Percentiles rank a stretch among this genome's conserved stretches.
Conservation (phyloP, 2,888 invertebrate species). For the Mystacides longicornis region DNA sequence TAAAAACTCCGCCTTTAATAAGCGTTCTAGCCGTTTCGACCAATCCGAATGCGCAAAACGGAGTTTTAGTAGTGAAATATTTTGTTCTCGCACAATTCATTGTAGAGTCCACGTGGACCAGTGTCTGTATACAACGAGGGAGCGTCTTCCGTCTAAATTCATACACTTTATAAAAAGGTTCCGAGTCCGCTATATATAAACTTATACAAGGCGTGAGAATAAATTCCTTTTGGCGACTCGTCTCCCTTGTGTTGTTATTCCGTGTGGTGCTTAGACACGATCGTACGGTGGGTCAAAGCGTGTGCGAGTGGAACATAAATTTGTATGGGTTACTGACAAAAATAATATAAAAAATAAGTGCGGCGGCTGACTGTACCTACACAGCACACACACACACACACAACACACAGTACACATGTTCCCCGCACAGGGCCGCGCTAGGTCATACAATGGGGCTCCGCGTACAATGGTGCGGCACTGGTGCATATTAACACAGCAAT, state of each 20-base stretch:
- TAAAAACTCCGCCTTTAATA: slow-evolving; percentile 52
- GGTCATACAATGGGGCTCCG: no score
- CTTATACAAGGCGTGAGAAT: neutral
- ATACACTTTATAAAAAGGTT: slow-evolving; percentile 5
- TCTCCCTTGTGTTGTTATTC: neutral
- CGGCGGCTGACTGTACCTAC: slow-evolving; percentile 22
- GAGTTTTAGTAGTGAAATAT: slow-evolving; percentile 28
- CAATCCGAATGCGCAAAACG: slow-evolving; percentile 32
- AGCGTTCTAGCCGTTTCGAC: slow-evolving; percentile 41
- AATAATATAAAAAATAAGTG: slow-evolving; percentile 21
- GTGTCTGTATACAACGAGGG: slow-evolving; percentile 11
- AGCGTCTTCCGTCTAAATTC: neutral
- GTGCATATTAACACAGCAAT: no score
- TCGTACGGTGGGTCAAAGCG: slow-evolving; percentile 24
- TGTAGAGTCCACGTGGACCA: slow-evolving; percentile 31
- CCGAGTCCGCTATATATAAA: neutral
- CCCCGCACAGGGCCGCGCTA: no score
- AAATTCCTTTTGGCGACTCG: slow-evolving; percentile 2
- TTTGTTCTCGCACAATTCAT: slow-evolving; percentile 10
- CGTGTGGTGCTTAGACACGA: slow-evolving; percentile 5
- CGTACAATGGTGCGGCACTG: no score
- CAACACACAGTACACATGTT: neutral
- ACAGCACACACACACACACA: slow-evolving; percentile 9
- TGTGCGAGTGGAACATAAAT: slow-evolving; percentile 26
- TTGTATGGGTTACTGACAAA: slow-evolving; percentile 26